Percentiles rank a stretch among this genome's conserved stretches.
These are phyloP conservation scores for Hermodice carunculata DNA, from an alignment of 2,888 invertebrate species.

Conservation along the genomic window DNA sequence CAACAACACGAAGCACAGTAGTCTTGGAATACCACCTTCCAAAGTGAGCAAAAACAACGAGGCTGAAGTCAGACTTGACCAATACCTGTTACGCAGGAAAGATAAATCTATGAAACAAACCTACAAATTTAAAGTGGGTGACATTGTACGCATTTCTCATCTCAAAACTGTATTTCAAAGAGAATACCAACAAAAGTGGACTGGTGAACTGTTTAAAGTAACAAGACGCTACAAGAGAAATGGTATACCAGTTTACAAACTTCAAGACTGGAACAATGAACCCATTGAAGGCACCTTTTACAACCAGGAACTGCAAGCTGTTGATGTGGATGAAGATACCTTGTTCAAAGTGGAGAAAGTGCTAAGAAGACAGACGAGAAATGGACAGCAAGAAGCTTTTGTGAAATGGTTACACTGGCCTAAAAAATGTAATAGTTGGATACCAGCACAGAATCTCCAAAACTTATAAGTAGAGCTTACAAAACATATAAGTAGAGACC, in stretches of 20 bases:
- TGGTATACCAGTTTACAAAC: neutral
- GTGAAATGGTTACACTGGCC: neutral
- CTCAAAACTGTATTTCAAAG: neutral
- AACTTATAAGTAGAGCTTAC: no score
- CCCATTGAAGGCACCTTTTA: slow-evolving; percentile 13
- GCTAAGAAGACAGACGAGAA: neutral
- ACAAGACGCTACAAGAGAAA: neutral
- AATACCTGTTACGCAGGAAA: neutral
- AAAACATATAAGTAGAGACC: no score
- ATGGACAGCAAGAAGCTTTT: neutral
- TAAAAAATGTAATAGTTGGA: slow-evolving; percentile 7
- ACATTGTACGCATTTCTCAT: slow-evolving; percentile 1
- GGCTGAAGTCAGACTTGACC: neutral
- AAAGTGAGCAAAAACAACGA: neutral
- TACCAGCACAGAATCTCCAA: no score
- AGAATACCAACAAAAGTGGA: slow-evolving; percentile 6
- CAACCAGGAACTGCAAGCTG: slow-evolving; percentile 3
- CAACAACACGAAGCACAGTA: slow-evolving; percentile 4
- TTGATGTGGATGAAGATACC: neutral
- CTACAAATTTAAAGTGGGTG: slow-evolving; percentile 6
- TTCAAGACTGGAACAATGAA: neutral
- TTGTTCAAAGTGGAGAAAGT: neutral
- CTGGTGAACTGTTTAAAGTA: slow-evolving; percentile 1
- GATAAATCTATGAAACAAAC: neutral
- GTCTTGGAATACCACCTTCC: neutral